A percentile compares a stretch with the other conserved stretches of the same genome.
phyloP scores from a whole-genome alignment of 2,113 vertebrate genomes.

The Eretmochelys imbricata region DNA sequence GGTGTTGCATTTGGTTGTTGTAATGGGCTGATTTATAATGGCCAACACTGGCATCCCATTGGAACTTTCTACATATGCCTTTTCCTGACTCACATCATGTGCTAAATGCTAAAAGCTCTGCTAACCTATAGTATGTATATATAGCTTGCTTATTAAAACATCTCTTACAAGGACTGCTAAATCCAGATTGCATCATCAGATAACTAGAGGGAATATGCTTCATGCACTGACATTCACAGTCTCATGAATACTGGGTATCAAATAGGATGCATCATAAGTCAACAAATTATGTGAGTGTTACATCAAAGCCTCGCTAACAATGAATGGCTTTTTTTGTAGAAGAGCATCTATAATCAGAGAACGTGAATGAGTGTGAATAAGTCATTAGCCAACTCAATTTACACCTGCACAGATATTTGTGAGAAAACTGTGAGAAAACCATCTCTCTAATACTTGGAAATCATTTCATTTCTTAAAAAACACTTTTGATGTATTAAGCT shows the following conservation, averaged over 20 bases:
- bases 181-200: conserved; percentile 23
- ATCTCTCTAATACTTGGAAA: not conserved
- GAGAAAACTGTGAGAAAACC: conserved; percentile 4
- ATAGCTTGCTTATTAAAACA: conserved; percentile 43
- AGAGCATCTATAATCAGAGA: not conserved
- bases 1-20: not conserved
- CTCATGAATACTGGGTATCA: conserved; percentile 5
- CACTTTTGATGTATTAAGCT: conserved; percentile 12
- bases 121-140: conserved; percentile 21
- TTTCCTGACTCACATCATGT: conserved; percentile 19
- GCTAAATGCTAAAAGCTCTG: conserved; percentile 39
- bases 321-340: conserved; percentile 7
- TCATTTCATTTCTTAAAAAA: not conserved
- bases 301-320: conserved; percentile 29
- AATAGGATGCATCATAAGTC: not conserved
- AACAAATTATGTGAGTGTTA: not conserved
- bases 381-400: conserved; percentile 30
- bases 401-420: conserved; percentile 9
- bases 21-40: not conserved
- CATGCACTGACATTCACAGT: not conserved
- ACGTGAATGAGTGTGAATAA: conserved; percentile 14
- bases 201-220: conserved; percentile 18
- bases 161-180: not conserved
- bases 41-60: not conserved
- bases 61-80: conserved; percentile 44